These are phyloP conservation scores for Pelvicachromis taeniatus DNA, from an alignment of 2,113 vertebrate species.

Conservation along the genomic window DNA sequence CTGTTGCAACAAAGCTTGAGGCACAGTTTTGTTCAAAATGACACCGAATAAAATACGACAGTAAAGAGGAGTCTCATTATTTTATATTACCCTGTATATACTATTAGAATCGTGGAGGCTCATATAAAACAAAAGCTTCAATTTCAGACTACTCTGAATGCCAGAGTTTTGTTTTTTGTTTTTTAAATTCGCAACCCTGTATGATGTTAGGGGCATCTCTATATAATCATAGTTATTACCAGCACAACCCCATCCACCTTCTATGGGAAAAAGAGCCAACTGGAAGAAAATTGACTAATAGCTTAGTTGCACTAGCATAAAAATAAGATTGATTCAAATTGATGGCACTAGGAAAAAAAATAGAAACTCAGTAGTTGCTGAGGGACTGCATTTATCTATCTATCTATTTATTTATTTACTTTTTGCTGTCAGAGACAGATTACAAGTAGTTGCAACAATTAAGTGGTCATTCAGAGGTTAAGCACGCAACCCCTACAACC, in stretches of 20 bases:
- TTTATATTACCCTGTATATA: too few species aligned
- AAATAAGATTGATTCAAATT: neutral
- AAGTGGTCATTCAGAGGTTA: too few species aligned
- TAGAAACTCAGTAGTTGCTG: rapidly evolving
- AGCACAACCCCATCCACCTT: neutral
- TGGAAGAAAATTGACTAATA: neutral
- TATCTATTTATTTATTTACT: too few species aligned
- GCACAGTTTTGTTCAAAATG: neutral
- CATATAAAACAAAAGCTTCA: neutral
- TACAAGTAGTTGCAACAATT: neutral
- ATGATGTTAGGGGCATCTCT: neutral
- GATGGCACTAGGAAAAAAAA: neutral
- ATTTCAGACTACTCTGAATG: neutral
- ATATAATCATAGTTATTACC: neutral
- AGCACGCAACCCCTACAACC: neutral
- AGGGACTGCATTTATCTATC: neutral
- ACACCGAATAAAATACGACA: neutral
- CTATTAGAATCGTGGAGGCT: too few species aligned
- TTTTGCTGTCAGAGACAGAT: neutral
- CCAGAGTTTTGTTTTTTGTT: too few species aligned
- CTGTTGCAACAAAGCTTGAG: neutral
- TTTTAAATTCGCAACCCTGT: neutral
- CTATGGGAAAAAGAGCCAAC: neutral
- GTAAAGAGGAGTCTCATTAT: neutral
- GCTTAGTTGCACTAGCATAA: neutral